Percentiles rank a stretch among this genome's conserved stretches.
Evolutionary conservation across 2,113 vertebrate species (phyloP).

Genomic region (Irena cyanogastra): DNA sequence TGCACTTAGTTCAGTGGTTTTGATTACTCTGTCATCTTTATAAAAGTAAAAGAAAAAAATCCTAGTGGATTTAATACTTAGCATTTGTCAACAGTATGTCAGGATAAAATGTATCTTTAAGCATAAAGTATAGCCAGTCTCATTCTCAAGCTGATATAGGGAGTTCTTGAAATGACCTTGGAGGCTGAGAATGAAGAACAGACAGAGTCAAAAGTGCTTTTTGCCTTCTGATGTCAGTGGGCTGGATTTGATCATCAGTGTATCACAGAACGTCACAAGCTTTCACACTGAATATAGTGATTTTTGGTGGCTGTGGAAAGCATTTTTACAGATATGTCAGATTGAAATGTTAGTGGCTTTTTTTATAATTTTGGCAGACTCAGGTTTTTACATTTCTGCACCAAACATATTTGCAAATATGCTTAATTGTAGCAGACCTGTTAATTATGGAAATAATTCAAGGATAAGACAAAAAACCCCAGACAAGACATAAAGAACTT

Average conservation of each 20-base stretch:
- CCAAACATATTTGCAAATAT: neutral
- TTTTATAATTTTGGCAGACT: neutral
- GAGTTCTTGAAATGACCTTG: constrained; percentile 22
- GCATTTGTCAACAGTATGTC: neutral
- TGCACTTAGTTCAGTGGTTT: neutral
- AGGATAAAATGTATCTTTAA: neutral
- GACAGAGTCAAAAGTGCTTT: neutral
- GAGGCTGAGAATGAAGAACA: neutral
- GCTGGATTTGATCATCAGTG: neutral
- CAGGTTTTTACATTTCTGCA: neutral
- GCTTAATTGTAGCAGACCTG: neutral
- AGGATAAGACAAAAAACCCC: neutral
- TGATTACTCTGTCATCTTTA: neutral
- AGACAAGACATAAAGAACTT: neutral
- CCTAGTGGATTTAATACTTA: neutral
- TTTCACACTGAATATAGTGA: neutral
- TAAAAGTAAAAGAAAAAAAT: neutral
- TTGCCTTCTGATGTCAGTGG: neutral
- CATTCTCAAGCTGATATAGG: neutral
- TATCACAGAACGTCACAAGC: neutral
- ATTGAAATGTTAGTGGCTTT: neutral
- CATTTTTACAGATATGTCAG: neutral
- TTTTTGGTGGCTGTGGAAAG: neutral
- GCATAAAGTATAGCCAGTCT: neutral
- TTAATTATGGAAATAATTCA: constrained; percentile 40